Conservation (phyloP, 2,797 vertebrate genomes). For the Heliangelus exortis region DNA sequence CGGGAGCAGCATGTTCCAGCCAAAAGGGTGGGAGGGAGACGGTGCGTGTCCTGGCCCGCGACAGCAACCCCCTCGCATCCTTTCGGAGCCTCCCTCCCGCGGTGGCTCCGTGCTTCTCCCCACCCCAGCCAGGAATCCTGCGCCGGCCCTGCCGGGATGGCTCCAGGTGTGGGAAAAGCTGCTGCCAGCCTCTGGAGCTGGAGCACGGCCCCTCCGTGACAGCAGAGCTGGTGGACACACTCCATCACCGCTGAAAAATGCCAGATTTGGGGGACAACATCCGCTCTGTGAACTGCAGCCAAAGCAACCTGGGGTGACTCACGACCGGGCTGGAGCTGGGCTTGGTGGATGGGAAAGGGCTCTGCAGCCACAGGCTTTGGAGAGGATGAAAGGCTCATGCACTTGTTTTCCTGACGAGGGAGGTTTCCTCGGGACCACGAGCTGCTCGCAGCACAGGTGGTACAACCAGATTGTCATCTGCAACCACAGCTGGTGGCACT, state of each 20-base stretch:
- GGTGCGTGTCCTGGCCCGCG: not conserved
- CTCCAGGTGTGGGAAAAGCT: not conserved
- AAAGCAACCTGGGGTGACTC: conserved; percentile 43
- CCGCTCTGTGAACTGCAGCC: not conserved
- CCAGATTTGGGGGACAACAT: conserved; percentile 19
- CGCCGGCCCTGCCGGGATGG: not conserved
- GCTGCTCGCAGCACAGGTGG: not conserved
- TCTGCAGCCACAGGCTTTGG: not conserved
- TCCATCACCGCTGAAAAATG: not conserved
- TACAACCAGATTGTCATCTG: conserved; percentile 30
- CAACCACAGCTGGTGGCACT: conserved; percentile 25
- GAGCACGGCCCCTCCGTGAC: not conserved
- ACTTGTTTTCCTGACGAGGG: not conserved
- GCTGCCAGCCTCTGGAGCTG: accelerated
- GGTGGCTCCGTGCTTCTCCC: not conserved
- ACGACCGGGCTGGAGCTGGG: not conserved
- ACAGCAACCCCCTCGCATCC: not conserved
- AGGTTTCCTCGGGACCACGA: not conserved
- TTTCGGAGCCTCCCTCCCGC: not conserved
- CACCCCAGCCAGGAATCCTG: conserved; percentile 49
- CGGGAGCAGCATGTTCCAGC: conserved; percentile 24
- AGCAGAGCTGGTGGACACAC: not conserved
- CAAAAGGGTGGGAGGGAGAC: not conserved
- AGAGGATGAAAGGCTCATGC: not conserved
- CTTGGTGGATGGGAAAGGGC: not conserved